Base-by-base conservation (phyloP, 2,113 vertebrate genomes). In the Eulemur rufifrons region DNA sequence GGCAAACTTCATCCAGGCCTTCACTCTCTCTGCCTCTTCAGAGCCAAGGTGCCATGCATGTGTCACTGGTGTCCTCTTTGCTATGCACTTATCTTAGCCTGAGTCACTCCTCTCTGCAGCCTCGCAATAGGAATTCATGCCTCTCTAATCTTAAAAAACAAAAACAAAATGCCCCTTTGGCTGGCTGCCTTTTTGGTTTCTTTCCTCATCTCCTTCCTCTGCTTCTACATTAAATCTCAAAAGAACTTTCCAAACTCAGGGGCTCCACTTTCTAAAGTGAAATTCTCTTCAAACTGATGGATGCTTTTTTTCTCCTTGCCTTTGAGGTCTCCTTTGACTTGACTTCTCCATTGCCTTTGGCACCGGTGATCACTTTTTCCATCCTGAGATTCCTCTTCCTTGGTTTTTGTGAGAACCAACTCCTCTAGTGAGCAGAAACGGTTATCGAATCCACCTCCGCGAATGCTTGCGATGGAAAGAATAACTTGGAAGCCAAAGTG, bases 381-480 rank as follows among this genome's bases (percentile, higher is more conserved):
- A n/a, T 32, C 7, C 37, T 37, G n/a, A 59, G 37, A 12, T 32
- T 37, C 73, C 54, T 86, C 63, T 69, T 52, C 32, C 29, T 80
- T 96, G 73, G 17, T 42, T 95, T 83, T 76, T 14, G 6, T 77
- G 68, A 71, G 29, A 88, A 86, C 42, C 82, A 77, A 1, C 59
- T 69, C 64, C 64, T 90, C 74, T 76, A 42, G 68, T 54, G 74
- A 84, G 83, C 80, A 69, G 89, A 64, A n/a, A 42, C 17, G 59
- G 45, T 54, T 92, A 82, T 78, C 14, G 0, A 37, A 27, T 68
- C 63, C 37, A 54, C 83, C 77, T 95, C 47, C 1, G 4, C 34
- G 74, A 69, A 71, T 25, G 23, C 59, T 73, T 68, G 50, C 47
- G 74, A 86, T 92, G 73, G 81, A 86, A 92, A 96, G 95, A 96